Evolutionary conservation across 2,888 invertebrate species (phyloP).

Genomic region (Calameuta idolon): DNA sequence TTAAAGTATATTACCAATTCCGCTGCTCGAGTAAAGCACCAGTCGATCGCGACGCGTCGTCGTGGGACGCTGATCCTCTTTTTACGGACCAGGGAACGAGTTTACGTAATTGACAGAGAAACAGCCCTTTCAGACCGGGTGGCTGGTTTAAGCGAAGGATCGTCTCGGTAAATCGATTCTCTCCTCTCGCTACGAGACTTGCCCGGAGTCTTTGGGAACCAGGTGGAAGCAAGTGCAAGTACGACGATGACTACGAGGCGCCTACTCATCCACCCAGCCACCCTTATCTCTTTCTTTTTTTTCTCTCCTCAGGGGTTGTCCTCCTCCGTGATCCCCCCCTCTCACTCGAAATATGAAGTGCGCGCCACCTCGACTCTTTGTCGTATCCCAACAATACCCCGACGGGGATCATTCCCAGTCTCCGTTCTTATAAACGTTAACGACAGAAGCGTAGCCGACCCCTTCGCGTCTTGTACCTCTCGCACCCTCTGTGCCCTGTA

Average conservation of each 20-base stretch:
- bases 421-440: not conserved
- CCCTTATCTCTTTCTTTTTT: conserved; percentile 18
- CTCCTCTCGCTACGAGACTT: conserved; percentile 10
- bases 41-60: too few species aligned
- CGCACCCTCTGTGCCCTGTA: not conserved
- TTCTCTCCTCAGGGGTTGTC: conserved; percentile 26
- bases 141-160: not conserved
- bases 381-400: conserved; percentile 43
- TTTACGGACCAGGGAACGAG: not conserved
- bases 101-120: not conserved
- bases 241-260: not conserved
- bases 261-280: conserved; percentile 25
- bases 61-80: not conserved
- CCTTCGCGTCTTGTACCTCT: not conserved
- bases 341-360: conserved; percentile 43
- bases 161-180: conserved; percentile 12
- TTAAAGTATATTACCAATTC: not conserved
- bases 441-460: not conserved
- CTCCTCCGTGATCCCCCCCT: conserved; percentile 17
- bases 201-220: not conserved
- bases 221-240: not conserved
- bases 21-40: not conserved
- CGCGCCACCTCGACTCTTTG: conserved; percentile 42
- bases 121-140: not conserved
- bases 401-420: conserved; percentile 11